Evolutionary conservation across 2,888 invertebrate genomes (phyloP).

Genomic region (Meteorus cinctellus): DNA sequence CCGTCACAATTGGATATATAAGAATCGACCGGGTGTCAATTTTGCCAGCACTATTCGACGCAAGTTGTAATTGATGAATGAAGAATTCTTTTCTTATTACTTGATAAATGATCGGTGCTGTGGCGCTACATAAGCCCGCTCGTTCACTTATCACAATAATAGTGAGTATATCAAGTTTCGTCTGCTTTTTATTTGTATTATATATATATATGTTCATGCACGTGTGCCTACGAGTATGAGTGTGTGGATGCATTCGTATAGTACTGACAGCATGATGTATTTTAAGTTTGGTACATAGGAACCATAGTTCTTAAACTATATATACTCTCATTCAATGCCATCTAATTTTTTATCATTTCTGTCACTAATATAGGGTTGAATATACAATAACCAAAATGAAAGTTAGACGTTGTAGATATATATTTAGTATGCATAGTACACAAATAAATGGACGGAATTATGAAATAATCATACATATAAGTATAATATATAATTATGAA

Average conservation of each 20-base stretch:
- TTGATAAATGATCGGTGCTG: background rate
- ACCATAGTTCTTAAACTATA: too few species aligned
- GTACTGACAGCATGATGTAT: background rate
- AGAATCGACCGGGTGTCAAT: background rate
- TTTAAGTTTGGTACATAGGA: background rate
- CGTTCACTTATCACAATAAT: background rate
- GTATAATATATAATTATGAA: background rate
- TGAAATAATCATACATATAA: background rate
- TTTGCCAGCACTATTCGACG: background rate
- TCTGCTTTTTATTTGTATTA: background rate
- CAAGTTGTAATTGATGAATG: slow-evolving; percentile 6
- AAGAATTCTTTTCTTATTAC: background rate
- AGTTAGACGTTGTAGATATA: slow-evolving; percentile 27
- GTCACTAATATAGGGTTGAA: background rate
- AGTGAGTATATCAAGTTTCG: background rate
- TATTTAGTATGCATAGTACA: slow-evolving; percentile 7
- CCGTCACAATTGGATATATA: background rate
- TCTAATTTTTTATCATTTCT: background rate
- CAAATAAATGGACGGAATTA: slow-evolving; percentile 4
- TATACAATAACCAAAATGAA: slow-evolving; percentile 5
- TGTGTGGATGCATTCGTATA: too few species aligned
- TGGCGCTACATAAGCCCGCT: background rate
- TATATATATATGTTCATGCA: background rate
- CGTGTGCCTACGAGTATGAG: too few species aligned
- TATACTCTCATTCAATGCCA: too few species aligned